Percentiles rank a stretch among this genome's conserved stretches.
phyloP scores from a whole-genome alignment of 2,113 vertebrate genomes.

The Papio anubis region DNA sequence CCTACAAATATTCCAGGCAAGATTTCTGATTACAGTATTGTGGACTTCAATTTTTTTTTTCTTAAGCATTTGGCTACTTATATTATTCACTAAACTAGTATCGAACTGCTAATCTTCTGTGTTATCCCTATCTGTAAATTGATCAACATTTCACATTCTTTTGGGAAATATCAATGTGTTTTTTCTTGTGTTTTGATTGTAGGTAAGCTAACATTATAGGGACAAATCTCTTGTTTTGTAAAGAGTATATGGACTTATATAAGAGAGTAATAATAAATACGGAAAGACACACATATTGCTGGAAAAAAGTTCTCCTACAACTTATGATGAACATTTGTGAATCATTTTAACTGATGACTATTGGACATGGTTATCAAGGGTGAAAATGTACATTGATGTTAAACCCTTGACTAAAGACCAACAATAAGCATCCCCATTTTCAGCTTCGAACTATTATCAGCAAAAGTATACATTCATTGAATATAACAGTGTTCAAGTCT shows the following conservation, averaged over 20 bases:
- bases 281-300: neutral
- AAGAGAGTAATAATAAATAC: neutral
- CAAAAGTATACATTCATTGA: neutral
- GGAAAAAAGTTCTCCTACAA: neutral
- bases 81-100: conserved; percentile 1
- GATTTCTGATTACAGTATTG: neutral
- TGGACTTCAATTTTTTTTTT: neutral
- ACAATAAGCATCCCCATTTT: neutral
- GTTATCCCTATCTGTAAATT: neutral
- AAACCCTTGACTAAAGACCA: neutral
- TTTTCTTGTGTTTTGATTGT: neutral
- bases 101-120: neutral
- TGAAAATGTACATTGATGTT: neutral
- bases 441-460: neutral
- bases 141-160: conserved; percentile 5
- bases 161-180: neutral
- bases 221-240: neutral
- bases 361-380: neutral
- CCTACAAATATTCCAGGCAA: neutral
- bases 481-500: neutral
- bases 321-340: neutral
- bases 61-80: conserved; percentile 12
- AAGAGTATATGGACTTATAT: neutral
- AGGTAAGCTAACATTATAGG: neutral
- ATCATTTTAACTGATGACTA: neutral